phyloP scores from a whole-genome alignment of 1,140 invertebrate genomes.

The Heliconius melpomene region DNA sequence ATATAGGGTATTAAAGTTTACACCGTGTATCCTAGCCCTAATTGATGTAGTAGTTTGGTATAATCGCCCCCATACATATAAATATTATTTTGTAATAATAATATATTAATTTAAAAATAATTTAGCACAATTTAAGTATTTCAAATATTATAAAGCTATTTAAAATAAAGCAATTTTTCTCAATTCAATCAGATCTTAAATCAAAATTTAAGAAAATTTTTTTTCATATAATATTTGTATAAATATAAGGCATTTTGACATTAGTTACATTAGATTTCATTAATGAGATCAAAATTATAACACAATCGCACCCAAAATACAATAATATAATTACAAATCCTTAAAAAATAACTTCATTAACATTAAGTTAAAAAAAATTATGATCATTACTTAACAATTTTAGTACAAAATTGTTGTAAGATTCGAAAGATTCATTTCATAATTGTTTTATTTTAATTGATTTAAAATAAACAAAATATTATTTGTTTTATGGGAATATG shows the following conservation, averaged over 20 bases:
- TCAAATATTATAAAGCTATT: neutral
- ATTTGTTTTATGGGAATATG: neutral
- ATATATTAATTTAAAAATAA: neutral
- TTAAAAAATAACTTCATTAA: slow-evolving; percentile 20
- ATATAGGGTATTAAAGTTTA: too few relatives aligned
- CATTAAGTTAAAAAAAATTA: slow-evolving; percentile 20
- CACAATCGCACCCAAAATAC: slow-evolving; percentile 15
- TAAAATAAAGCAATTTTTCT: neutral
- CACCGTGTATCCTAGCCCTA: too few relatives aligned
- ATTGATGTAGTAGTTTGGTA: too few relatives aligned
- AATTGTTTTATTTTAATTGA: slow-evolving; percentile 19
- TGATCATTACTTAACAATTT: slow-evolving; percentile 28
- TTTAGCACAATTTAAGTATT: neutral
- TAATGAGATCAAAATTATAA: slow-evolving; percentile 28
- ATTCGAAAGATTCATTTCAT: slow-evolving; percentile 7
- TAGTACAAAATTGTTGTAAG: slow-evolving; percentile 32
- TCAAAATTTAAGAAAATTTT: neutral
- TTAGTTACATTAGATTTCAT: slow-evolving; percentile 2
- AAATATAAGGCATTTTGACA: neutral
- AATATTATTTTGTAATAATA: neutral
- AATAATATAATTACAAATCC: slow-evolving; percentile 8
- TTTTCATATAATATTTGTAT: neutral
- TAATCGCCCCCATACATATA: too few relatives aligned
- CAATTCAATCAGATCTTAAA: neutral
- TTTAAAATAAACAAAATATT: slow-evolving; percentile 23